Evolutionary conservation across 2,888 invertebrate species (phyloP).

Genomic region (Helicoverpa assulta): DNA sequence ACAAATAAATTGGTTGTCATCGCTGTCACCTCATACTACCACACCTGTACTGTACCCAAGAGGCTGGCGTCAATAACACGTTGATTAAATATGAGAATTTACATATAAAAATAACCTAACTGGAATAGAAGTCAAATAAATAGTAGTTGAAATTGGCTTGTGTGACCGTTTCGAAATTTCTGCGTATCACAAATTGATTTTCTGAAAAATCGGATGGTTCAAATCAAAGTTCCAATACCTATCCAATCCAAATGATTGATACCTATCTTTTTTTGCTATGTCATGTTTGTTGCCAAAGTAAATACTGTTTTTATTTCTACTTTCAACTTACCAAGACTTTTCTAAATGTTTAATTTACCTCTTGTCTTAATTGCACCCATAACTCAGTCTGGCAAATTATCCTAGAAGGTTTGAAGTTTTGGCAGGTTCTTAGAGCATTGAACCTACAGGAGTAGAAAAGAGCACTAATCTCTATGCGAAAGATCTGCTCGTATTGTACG

Average conservation of each 20-base stretch:
- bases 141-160: background rate
- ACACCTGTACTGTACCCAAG: no score
- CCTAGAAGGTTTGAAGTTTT: background rate
- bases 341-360: background rate
- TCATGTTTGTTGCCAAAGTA: background rate
- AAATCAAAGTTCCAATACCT: background rate
- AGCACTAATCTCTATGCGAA: no score
- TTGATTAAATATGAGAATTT: no score
- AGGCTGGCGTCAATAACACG: no score
- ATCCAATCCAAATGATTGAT: background rate
- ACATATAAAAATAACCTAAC: no score
- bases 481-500: no score
- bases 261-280: background rate
- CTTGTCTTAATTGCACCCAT: background rate
- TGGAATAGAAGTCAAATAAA: background rate
- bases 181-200: background rate
- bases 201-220: background rate
- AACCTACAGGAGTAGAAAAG: no score
- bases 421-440: no score
- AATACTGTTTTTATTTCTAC: background rate
- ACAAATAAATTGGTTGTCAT: no score
- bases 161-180: background rate
- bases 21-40: no score
- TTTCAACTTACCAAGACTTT: background rate
- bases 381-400: background rate